A percentile compares a stretch with the other conserved stretches of the same genome.
Conservation (phyloP, 2,113 vertebrate genomes). For the Oreocharis arfaki region DNA sequence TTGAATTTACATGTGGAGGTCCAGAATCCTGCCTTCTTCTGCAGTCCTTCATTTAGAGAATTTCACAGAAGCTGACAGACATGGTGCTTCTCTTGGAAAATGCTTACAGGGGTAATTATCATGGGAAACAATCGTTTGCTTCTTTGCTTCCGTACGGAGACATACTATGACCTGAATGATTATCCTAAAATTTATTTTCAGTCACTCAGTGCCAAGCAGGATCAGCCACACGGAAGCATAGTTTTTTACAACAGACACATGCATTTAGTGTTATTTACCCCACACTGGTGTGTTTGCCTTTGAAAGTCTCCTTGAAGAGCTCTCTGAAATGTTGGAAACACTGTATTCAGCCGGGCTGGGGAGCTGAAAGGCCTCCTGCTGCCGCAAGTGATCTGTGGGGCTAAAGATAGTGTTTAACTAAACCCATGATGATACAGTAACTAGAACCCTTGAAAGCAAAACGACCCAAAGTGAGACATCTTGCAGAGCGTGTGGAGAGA, state of each 20-base stretch:
- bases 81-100: not conserved
- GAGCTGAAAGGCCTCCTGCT: not conserved
- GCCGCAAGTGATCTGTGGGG: not conserved
- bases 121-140: not conserved
- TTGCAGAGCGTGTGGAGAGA: not conserved
- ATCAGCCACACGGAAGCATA: not conserved
- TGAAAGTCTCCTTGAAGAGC: slow-evolving; percentile 34
- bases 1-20: not conserved
- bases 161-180: not conserved
- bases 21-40: not conserved
- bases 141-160: not conserved
- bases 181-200: not conserved
- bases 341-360: not conserved
- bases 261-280: not conserved
- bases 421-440: not conserved
- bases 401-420: slow-evolving; percentile 36
- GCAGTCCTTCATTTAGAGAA: not conserved
- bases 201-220: not conserved
- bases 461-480: not conserved
- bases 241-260: not conserved
- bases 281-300: not conserved
- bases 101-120: not conserved
- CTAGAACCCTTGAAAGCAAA: slow-evolving; percentile 15
- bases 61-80: not conserved
- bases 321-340: not conserved